These are phyloP conservation scores for Orycteropus afer DNA, from an alignment of 2,113 vertebrate species.

Conservation along the genomic window DNA sequence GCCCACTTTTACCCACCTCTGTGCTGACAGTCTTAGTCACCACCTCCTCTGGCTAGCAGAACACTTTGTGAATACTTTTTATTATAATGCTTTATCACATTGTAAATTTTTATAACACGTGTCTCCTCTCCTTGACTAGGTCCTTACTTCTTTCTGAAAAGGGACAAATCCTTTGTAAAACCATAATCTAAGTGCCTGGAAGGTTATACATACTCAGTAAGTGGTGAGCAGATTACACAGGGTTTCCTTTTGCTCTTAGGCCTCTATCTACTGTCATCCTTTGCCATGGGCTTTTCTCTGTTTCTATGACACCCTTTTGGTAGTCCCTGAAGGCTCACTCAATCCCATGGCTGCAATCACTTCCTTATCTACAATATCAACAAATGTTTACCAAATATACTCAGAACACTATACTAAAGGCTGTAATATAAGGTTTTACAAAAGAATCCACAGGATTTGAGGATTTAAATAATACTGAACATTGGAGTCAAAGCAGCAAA, in stretches of 20 bases:
- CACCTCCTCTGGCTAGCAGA: constrained; percentile 1
- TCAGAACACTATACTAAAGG: neutral
- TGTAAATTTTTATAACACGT: constrained; percentile 60
- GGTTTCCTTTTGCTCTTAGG: neutral
- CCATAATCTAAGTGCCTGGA: neutral
- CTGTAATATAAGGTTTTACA: neutral
- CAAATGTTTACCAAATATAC: neutral
- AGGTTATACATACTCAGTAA: constrained; percentile 33
- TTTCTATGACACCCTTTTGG: neutral
- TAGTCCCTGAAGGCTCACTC: neutral
- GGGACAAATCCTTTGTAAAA: constrained; percentile 45
- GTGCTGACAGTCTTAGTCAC: constrained; percentile 51
- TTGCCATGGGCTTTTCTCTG: neutral
- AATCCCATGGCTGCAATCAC: neutral
- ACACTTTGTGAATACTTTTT: constrained; percentile 52
- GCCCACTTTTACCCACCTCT: constrained; percentile 20
- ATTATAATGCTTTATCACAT: constrained; percentile 37
- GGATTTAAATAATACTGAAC: neutral
- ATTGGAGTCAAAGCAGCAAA: neutral
- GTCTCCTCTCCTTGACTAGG: constrained; percentile 38
- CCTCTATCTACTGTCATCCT: neutral
- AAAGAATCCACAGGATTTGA: neutral
- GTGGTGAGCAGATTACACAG: neutral
- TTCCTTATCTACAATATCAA: neutral
- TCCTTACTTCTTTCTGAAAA: constrained; percentile 60